These are phyloP conservation scores for Gortyna flavago DNA, from an alignment of 2,888 invertebrate species.

Conservation along the genomic window DNA sequence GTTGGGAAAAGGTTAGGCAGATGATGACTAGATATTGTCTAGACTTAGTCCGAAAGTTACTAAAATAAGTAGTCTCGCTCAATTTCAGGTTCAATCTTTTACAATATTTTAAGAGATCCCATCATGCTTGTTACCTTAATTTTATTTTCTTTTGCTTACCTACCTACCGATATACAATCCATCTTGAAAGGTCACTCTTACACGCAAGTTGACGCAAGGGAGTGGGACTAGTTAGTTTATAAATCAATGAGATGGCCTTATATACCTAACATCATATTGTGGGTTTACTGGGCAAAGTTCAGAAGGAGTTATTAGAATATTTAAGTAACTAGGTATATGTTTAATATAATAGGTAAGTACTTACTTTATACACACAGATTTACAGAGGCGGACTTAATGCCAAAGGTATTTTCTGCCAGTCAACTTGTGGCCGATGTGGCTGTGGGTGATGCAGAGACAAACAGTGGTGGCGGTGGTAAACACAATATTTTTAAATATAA, in stretches of 20 bases:
- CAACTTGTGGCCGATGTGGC: no score
- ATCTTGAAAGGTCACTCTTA: constrained; percentile 39
- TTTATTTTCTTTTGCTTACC: constrained; percentile 34
- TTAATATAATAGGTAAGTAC: no score
- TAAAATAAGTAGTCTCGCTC: constrained; percentile 5
- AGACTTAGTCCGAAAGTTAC: constrained; percentile 11
- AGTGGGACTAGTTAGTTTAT: constrained; percentile 21
- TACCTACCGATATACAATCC: constrained; percentile 28
- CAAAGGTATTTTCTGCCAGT: no score
- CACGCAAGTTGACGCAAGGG: constrained; percentile 33
- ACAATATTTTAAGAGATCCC: constrained; percentile 26
- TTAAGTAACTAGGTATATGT: no score
- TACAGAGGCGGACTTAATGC: no score
- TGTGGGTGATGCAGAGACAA: no score
- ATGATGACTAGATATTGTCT: no score
- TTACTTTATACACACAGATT: no score
- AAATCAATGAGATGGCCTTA: constrained; percentile 26
- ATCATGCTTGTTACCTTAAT: constrained; percentile 22
- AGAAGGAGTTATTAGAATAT: constrained; percentile 16
- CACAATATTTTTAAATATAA: no score
- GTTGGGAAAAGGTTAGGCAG: no score
- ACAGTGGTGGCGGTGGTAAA: no score
- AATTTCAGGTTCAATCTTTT: constrained; percentile 17
- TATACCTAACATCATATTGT: constrained; percentile 6
- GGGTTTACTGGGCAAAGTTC: constrained; percentile 30